phyloP scores from a whole-genome alignment of 2,888 invertebrate species.

The Amphipoea lucens region DNA sequence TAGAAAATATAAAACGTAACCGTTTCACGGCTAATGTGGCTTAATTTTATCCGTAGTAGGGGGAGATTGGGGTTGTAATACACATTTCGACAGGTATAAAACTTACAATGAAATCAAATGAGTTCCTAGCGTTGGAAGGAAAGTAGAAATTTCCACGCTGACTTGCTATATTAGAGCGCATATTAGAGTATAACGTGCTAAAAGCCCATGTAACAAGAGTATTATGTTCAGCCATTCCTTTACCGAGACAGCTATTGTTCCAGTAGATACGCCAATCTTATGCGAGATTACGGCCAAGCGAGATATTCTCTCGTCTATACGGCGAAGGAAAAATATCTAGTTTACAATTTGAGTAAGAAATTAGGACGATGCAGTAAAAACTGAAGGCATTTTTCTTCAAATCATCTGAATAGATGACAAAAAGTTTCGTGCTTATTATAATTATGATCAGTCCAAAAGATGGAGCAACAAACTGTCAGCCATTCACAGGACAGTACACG shows the following conservation, averaged over 20 bases:
- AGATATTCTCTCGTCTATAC: constrained; percentile 56
- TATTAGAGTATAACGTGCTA: constrained; percentile 63
- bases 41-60: constrained; percentile 51
- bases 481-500: constrained; percentile 9
- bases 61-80: constrained; percentile 47
- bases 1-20: constrained; percentile 58
- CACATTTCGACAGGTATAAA: constrained; percentile 62
- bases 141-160: constrained; percentile 60
- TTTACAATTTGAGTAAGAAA: constrained; percentile 23
- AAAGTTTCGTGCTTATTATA: constrained; percentile 3
- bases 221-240: constrained; percentile 70
- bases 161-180: constrained; percentile 65
- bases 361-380: neutral
- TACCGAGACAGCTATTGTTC: constrained; percentile 69
- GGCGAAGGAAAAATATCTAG: constrained; percentile 34
- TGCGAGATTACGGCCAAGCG: constrained; percentile 59
- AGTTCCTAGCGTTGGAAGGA: constrained; percentile 56
- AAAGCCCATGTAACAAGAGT: constrained; percentile 71
- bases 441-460: constrained; percentile 4
- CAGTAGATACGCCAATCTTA: constrained; percentile 68
- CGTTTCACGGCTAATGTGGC: constrained; percentile 42
- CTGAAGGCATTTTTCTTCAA: constrained; percentile 4
- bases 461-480: constrained; percentile 11
- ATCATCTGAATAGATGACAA: neutral
- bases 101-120: constrained; percentile 64